Percentiles rank a stretch among this genome's conserved stretches.
Conservation (phyloP, 2,888 invertebrate species). For the Tetragnatha montana region DNA sequence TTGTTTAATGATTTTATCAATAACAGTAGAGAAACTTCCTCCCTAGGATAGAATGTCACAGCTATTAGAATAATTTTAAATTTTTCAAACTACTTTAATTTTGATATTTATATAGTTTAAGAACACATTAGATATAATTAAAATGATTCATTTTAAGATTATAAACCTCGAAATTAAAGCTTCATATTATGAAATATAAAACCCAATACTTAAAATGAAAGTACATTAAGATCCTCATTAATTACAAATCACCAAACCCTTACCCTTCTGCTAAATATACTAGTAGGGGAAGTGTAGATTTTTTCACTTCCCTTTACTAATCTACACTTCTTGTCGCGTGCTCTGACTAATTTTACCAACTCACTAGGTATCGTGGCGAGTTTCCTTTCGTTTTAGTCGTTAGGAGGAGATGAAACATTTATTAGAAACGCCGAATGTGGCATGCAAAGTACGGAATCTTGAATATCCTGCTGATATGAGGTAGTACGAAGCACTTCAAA, state of each 20-base stretch:
- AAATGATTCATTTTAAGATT: too few species aligned
- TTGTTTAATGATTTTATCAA: too few species aligned
- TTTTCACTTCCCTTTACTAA: constrained; percentile 20
- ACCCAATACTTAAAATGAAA: too few species aligned
- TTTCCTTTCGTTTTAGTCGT: neutral
- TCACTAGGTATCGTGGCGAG: neutral
- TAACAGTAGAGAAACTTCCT: too few species aligned
- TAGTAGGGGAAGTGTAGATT: neutral
- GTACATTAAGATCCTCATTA: neutral
- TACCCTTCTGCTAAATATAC: neutral
- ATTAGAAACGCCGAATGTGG: neutral
- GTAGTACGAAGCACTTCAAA: too few species aligned
- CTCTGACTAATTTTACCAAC: neutral
- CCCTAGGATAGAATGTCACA: too few species aligned
- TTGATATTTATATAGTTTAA: too few species aligned
- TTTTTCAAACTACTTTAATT: too few species aligned
- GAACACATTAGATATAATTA: too few species aligned
- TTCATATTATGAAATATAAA: too few species aligned
- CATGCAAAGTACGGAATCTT: neutral
- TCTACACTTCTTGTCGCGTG: constrained; percentile 20
- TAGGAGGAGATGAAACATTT: neutral
- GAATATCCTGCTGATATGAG: neutral
- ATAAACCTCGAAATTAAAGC: too few species aligned
- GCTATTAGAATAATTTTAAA: too few species aligned
- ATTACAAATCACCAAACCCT: neutral